phyloP scores from a whole-genome alignment of 1,140 invertebrate species.

The Araneus ventricosus region DNA sequence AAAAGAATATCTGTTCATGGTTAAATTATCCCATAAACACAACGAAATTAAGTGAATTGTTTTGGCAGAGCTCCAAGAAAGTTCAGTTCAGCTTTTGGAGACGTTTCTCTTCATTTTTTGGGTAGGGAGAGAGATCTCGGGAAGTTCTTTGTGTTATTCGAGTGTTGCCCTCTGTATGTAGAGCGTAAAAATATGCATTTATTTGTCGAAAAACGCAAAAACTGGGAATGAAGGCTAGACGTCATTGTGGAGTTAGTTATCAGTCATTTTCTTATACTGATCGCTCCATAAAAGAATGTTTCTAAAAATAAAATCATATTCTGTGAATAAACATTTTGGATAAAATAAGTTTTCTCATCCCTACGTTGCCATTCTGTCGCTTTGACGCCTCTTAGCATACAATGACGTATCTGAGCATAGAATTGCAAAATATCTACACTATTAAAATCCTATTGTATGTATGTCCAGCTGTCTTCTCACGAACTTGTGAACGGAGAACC shows the following conservation, averaged over 20 bases:
- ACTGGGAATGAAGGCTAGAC: neutral
- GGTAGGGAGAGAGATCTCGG: neutral
- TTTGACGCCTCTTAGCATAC: too few species aligned
- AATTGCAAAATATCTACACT: too few species aligned
- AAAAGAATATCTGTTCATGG: neutral
- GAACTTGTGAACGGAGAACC: too few species aligned
- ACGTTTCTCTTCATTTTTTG: neutral
- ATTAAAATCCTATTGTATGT: too few species aligned
- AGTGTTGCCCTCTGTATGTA: neutral
- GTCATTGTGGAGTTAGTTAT: neutral
- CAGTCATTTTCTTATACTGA: too few species aligned
- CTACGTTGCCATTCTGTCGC: too few species aligned
- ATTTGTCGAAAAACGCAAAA: neutral
- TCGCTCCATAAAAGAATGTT: too few species aligned
- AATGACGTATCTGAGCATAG: too few species aligned
- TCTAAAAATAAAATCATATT: too few species aligned
- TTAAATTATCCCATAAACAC: slow-evolving; percentile 32
- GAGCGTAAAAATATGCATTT: slow-evolving; percentile 37
- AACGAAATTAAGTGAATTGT: slow-evolving; percentile 33
- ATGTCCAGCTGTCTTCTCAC: too few species aligned
- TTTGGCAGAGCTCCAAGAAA: neutral
- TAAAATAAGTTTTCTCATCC: too few species aligned
- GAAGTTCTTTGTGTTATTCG: neutral
- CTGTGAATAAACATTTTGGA: too few species aligned
- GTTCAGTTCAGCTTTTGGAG: neutral